Conservation (phyloP, 2,888 invertebrate genomes). For the Xestia ashworthii region DNA sequence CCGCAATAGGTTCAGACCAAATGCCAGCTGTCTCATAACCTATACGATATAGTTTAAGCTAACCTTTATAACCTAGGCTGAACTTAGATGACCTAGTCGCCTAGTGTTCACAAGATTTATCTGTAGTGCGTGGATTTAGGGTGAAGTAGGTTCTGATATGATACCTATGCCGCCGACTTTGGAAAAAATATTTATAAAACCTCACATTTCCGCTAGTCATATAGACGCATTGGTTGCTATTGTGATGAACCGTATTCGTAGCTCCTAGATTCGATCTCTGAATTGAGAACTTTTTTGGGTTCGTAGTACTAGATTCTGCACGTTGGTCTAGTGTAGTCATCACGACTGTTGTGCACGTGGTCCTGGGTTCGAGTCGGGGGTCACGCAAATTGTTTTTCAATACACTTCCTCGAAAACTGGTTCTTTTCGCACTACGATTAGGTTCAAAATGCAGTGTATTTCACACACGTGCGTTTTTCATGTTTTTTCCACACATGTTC, state of each 20-base stretch:
- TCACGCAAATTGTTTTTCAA: neutral
- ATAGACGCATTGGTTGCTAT: neutral
- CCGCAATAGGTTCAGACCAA: slow-evolving; percentile 47
- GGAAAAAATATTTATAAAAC: too few species aligned
- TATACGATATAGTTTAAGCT: slow-evolving; percentile 38
- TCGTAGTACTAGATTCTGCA: neutral
- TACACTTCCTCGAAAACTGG: too few species aligned
- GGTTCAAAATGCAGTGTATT: too few species aligned
- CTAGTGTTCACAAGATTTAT: slow-evolving; percentile 38
- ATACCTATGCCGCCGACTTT: neutral
- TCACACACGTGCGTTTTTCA: too few species aligned
- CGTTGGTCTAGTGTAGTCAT: neutral
- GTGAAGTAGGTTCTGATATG: neutral
- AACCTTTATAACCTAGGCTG: slow-evolving; percentile 38
- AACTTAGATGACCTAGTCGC: slow-evolving; percentile 35
- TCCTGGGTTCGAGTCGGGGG: neutral
- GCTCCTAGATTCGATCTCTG: neutral
- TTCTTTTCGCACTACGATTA: too few species aligned
- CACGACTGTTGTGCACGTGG: neutral
- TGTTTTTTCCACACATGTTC: too few species aligned
- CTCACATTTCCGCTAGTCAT: too few species aligned
- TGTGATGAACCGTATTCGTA: neutral
- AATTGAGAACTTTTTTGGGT: neutral
- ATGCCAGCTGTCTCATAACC: slow-evolving; percentile 46
- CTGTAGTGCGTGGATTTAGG: neutral